These are phyloP conservation scores for Villa cingulata DNA, from an alignment of 2,888 invertebrate species.

Conservation along the genomic window DNA sequence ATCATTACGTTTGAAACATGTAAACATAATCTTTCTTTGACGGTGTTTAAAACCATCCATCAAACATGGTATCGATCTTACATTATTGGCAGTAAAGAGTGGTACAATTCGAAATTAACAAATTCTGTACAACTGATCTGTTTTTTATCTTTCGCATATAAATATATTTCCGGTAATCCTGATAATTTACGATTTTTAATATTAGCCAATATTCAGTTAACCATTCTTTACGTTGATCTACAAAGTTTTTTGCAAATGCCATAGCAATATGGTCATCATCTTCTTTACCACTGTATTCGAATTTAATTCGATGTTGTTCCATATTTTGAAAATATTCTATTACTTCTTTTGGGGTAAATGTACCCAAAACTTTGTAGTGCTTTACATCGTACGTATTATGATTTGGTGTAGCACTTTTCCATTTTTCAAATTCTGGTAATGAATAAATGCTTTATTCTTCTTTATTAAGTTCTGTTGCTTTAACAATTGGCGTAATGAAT, in stretches of 20 bases:
- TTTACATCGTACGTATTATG: constrained; percentile 86
- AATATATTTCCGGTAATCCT: constrained; percentile 67
- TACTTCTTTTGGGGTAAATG: constrained; percentile 94
- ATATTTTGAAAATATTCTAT: constrained; percentile 98
- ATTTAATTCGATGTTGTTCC: constrained; percentile 79
- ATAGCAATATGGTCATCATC: constrained; percentile 90
- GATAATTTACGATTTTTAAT: constrained; percentile 69
- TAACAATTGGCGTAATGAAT: constrained; percentile 98
- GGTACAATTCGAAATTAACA: constrained; percentile 90
- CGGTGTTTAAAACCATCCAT: constrained; percentile 93
- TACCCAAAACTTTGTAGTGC: constrained; percentile 99
- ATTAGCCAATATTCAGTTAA: constrained; percentile 87
- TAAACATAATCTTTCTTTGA: constrained; percentile 87
- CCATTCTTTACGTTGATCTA: constrained; percentile 96
- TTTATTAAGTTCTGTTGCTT: constrained; percentile 79
- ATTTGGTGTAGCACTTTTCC: constrained; percentile 83
- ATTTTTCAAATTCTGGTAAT: constrained; percentile 94
- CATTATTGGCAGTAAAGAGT: constrained; percentile 91
- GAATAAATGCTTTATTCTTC: constrained; percentile 83
- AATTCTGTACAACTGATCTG: constrained; percentile 78
- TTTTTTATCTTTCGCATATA: constrained; percentile 82
- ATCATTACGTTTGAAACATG: constrained; percentile 92
- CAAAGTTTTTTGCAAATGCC: constrained; percentile 90
- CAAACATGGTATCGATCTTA: constrained; percentile 50
- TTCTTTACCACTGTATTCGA: constrained; percentile 70